Base-by-base conservation (phyloP, 2,888 invertebrate genomes). In the Creontiades dilutus region DNA sequence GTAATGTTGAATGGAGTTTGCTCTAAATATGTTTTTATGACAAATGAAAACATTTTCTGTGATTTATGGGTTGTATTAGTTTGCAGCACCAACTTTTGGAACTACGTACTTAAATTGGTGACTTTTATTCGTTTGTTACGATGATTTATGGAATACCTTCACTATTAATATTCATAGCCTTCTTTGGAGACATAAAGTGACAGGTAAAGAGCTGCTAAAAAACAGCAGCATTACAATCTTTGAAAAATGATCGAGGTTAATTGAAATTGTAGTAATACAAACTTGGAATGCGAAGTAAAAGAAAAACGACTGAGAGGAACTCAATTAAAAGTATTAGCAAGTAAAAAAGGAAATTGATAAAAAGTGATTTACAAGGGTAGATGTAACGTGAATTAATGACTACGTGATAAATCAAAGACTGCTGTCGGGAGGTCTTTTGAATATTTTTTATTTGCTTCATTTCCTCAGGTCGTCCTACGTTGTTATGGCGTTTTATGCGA, bases 331-430 rank as follows among this genome's bases (percentile, higher is more conserved):
- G 61, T 28, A 19, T 57, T 57, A 85, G 85, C 85, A 13, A 37
- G 57, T 14, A 55, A 57, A 85, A 57, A 85, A 27, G n/a, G 61
- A 61, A 85, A 85, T 61, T 37, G 61, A 85, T 37, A 57, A 57
- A 37, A 37, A 52, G 28, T 61, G 85, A 85, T 85, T 85, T 85
- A 85, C 52, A 85, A 7, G 82, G 57, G 85, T 61, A 57, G 85
- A 61, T 85, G 57, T 85, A 61, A 85, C 28, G 23, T 55, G 85
- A 57, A 85, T 85, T 85, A 85, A 85, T 61, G 61, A 57, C 85
- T 11, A 23, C 37, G 57, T 37, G 5, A 55, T 85, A 85, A 85
- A 85, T 57, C 85, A 85, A 85, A 85, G 61, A 61, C 28, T 37
- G 28, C 78, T 78, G 37, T 78, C 37, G 19, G 27, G 37, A 16